Percentiles rank a stretch among this genome's conserved stretches.
phyloP scores from a whole-genome alignment of 2,888 invertebrate genomes.

The Troilus luridus region DNA sequence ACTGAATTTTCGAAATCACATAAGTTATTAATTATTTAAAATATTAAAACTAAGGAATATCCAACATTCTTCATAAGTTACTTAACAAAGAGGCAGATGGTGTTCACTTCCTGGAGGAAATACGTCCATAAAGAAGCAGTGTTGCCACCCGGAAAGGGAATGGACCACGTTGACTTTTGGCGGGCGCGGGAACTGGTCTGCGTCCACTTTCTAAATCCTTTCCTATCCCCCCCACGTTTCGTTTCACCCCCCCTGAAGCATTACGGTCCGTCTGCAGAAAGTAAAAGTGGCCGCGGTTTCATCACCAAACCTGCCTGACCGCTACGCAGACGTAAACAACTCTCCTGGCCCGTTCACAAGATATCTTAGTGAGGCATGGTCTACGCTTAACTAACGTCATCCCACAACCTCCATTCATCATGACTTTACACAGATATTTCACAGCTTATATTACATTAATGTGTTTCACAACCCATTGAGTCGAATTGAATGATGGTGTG shows the following conservation, averaged over 20 bases:
- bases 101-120: slow-evolving; percentile 15
- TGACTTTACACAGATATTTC: not conserved
- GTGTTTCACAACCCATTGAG: not conserved
- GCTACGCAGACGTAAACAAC: slow-evolving; percentile 30
- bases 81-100: not conserved
- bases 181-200: slow-evolving; percentile 41
- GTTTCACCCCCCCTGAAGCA: not conserved
- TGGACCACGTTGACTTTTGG: slow-evolving; percentile 32
- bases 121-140: not conserved
- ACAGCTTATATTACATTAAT: not conserved
- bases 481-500: too few relatives aligned
- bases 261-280: slow-evolving; percentile 14
- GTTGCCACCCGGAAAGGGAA: slow-evolving; percentile 32
- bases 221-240: not conserved
- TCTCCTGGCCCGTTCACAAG: slow-evolving; percentile 17
- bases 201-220: slow-evolving; percentile 4
- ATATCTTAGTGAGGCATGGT: not conserved
- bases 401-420: not conserved
- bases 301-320: slow-evolving; percentile 9
- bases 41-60: not conserved
- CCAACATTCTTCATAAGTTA: not conserved
- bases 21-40: not conserved
- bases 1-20: not conserved
- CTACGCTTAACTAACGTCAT: not conserved
- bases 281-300: slow-evolving; percentile 7